Conservation (phyloP, 2,797 vertebrate genomes). For the Leptoclinus maculatus region DNA sequence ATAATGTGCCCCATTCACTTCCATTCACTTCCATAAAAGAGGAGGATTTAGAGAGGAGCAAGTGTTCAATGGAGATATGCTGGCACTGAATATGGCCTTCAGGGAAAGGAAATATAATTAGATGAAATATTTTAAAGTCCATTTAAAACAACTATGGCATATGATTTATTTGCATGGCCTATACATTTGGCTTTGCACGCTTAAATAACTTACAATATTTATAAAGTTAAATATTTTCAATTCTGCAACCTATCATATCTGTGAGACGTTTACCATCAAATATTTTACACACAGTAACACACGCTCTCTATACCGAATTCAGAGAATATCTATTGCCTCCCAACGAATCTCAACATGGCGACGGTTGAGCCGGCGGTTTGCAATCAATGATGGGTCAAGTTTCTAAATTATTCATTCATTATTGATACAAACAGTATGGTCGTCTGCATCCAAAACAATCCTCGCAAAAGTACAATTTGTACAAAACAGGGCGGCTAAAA, state of each 20-base stretch:
- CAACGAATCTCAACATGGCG: neutral
- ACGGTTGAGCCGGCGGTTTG: too few species aligned
- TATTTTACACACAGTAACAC: slow-evolving; percentile 27
- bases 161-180: neutral
- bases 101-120: slow-evolving; percentile 26
- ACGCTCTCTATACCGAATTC: neutral
- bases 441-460: neutral
- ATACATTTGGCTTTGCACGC: neutral
- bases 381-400: neutral
- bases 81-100: slow-evolving; percentile 22
- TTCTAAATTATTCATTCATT: neutral
- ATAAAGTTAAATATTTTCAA: neutral
- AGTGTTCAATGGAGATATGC: slow-evolving; percentile 57
- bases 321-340: neutral
- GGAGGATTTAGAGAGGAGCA: slow-evolving; percentile 49
- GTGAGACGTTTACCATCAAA: neutral
- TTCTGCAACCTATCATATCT: slow-evolving; percentile 1
- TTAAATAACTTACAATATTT: slow-evolving; percentile 8
- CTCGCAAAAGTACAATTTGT: neutral
- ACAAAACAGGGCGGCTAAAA: neutral
- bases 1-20: slow-evolving; percentile 51
- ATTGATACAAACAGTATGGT: neutral
- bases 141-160: slow-evolving; percentile 17
- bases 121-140: slow-evolving; percentile 16
- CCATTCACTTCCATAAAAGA: slow-evolving; percentile 44